Conservation (phyloP, 1,140 invertebrate species). For the Pinna nobilis region DNA sequence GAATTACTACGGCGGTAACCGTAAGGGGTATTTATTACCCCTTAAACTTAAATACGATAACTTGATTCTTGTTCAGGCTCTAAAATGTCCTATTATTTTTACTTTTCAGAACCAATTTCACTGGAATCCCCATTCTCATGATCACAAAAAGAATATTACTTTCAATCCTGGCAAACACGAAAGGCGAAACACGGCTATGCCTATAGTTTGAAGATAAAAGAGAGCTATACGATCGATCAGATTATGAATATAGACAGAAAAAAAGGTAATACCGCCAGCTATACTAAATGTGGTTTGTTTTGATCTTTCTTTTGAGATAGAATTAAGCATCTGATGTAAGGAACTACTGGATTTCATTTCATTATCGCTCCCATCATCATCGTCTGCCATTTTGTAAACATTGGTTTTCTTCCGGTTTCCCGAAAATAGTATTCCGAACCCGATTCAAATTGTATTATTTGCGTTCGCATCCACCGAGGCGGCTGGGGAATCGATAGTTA, state of each 20-base stretch:
- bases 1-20: too few species aligned
- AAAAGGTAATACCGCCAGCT: slow-evolving; percentile 15
- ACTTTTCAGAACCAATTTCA: background rate
- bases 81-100: too few species aligned
- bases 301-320: slow-evolving; percentile 40
- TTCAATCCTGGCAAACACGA: background rate
- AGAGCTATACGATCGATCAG: background rate
- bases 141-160: too few species aligned
- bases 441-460: too few species aligned
- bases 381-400: slow-evolving; percentile 41
- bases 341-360: slow-evolving; percentile 37
- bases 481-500: too few species aligned
- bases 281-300: slow-evolving; percentile 19
- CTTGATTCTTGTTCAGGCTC: too few species aligned
- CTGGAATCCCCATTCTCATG: background rate
- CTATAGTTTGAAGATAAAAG: background rate
- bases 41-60: too few species aligned
- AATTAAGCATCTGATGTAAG: slow-evolving; percentile 43
- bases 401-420: slow-evolving; percentile 27
- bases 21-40: too few species aligned
- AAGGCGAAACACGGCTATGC: background rate
- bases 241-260: background rate
- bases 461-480: too few species aligned
- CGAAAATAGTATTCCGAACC: too few species aligned
- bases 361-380: slow-evolving; percentile 16